phyloP scores from a whole-genome alignment of 2,888 invertebrate genomes.

The Eilema caniola region DNA sequence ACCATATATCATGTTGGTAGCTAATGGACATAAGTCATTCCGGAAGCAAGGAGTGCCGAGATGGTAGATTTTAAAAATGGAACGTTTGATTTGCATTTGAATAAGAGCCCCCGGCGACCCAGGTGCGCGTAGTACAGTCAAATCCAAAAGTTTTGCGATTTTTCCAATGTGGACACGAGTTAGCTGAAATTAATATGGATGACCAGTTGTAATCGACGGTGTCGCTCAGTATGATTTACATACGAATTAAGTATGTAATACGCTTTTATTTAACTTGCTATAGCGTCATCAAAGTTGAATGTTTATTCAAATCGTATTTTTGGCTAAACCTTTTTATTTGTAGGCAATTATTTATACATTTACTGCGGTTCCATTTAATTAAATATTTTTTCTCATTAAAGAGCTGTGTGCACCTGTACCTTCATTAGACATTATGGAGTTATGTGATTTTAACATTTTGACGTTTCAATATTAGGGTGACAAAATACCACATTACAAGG shows the following conservation, averaged over 20 bases:
- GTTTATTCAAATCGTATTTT: constrained; percentile 2
- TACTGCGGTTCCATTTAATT: background rate
- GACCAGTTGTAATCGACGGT: constrained; percentile 72
- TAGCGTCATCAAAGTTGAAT: constrained; percentile 34
- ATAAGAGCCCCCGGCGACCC: constrained; percentile 86
- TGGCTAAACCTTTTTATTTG: background rate
- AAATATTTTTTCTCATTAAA: background rate
- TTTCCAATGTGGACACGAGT: constrained; percentile 56
- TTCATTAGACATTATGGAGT: constrained; percentile 65
- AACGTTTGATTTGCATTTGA: constrained; percentile 88
- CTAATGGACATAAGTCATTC: constrained; percentile 84
- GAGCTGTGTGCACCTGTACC: constrained; percentile 62
- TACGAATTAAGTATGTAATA: constrained; percentile 58
- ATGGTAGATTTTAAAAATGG: constrained; percentile 87
- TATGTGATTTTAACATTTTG: constrained; percentile 70
- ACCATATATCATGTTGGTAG: constrained; percentile 62
- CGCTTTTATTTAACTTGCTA: constrained; percentile 43
- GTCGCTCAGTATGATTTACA: constrained; percentile 64
- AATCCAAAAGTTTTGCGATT: constrained; percentile 71
- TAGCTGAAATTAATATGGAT: constrained; percentile 73
- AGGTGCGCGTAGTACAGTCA: constrained; percentile 83
- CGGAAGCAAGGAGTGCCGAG: constrained; percentile 83
- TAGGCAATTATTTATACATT: background rate
- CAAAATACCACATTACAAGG: constrained; percentile 37
- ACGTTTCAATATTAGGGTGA: constrained; percentile 64